Percentiles rank a stretch among this genome's conserved stretches.
Conservation (phyloP, 2,888 invertebrate species). For the Scelioninae gen. 1 region DNA sequence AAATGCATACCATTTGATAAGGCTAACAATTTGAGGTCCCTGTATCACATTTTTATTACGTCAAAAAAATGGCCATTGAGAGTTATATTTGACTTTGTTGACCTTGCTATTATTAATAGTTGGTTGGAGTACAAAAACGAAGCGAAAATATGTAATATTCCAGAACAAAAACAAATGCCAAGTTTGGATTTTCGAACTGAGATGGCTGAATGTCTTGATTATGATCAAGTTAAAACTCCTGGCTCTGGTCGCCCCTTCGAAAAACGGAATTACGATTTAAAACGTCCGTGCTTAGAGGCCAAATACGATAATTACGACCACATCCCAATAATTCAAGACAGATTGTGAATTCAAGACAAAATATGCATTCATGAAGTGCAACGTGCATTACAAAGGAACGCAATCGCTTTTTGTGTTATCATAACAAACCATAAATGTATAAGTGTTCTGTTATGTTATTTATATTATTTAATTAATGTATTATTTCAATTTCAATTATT, state of each 20-base stretch:
- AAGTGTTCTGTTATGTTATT: no score
- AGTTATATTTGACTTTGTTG: slow-evolving; percentile 18
- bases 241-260: slow-evolving; percentile 28
- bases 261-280: slow-evolving; percentile 12
- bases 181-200: no score
- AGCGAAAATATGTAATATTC: no score
- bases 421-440: slow-evolving; percentile 22
- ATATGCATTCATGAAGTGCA: slow-evolving; percentile 20
- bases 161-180: no score
- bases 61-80: slow-evolving; percentile 25
- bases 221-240: neutral
- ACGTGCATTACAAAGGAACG: slow-evolving; percentile 25
- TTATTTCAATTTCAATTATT: no score
- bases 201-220: slow-evolving; percentile 75
- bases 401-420: slow-evolving; percentile 24
- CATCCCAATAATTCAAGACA: slow-evolving; percentile 7
- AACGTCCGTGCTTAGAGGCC: slow-evolving; percentile 14
- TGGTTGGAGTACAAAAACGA: slow-evolving; percentile 23
- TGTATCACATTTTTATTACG: slow-evolving; percentile 19
- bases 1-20: no score
- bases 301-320: slow-evolving; percentile 25
- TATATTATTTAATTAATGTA: no score
- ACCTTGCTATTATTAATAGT: slow-evolving; percentile 11
- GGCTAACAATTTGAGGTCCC: slow-evolving; percentile 1
- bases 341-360: slow-evolving; percentile 13